Percentiles rank a stretch among this genome's conserved stretches.
Evolutionary conservation across 2,797 vertebrate species (phyloP).

Genomic region (Lagocephalus sceleratus): DNA sequence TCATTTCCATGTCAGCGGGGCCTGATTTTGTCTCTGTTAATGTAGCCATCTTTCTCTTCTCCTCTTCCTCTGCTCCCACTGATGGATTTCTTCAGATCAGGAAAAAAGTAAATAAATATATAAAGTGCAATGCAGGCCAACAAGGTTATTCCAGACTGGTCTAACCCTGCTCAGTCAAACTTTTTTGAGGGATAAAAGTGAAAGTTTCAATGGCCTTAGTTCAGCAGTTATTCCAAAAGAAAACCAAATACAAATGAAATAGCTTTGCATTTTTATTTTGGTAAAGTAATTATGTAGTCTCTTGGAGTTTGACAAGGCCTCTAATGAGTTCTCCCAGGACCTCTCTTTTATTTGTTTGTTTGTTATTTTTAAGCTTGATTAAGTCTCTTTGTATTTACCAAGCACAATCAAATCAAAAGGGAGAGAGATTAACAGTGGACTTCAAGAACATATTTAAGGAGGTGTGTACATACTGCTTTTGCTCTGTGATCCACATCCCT

Average conservation of each 20-base stretch:
- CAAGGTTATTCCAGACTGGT: neutral
- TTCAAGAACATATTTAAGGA: slow-evolving; percentile 63
- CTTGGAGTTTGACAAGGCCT: slow-evolving; percentile 82
- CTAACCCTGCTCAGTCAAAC: slow-evolving; percentile 70
- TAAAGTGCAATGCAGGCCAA: too few relatives aligned
- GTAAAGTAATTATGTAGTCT: slow-evolving; percentile 84
- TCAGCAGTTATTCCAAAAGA: slow-evolving; percentile 75
- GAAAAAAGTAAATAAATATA: neutral
- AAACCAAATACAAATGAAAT: slow-evolving; percentile 75
- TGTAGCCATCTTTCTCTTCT: slow-evolving; percentile 31
- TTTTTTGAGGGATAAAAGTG: slow-evolving; percentile 69
- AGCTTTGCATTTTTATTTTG: slow-evolving; percentile 83
- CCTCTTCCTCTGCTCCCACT: slow-evolving; percentile 8
- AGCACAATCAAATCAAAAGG: slow-evolving; percentile 80
- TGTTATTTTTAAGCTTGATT: slow-evolving; percentile 86
- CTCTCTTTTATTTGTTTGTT: slow-evolving; percentile 82
- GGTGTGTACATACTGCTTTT: slow-evolving; percentile 41
- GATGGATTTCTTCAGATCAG: slow-evolving; percentile 28
- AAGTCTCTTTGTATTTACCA: slow-evolving; percentile 82
- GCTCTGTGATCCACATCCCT: slow-evolving; percentile 15
- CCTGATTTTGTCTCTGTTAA: slow-evolving; percentile 64
- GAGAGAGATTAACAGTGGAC: slow-evolving; percentile 71
- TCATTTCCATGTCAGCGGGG: slow-evolving; percentile 67
- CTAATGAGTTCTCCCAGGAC: slow-evolving; percentile 86
- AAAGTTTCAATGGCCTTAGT: slow-evolving; percentile 82